Evolutionary conservation across 1,140 invertebrate species (phyloP), one percentile per base, ranked within the genome.

Genomic region (Drosophila ananassae): DNA sequence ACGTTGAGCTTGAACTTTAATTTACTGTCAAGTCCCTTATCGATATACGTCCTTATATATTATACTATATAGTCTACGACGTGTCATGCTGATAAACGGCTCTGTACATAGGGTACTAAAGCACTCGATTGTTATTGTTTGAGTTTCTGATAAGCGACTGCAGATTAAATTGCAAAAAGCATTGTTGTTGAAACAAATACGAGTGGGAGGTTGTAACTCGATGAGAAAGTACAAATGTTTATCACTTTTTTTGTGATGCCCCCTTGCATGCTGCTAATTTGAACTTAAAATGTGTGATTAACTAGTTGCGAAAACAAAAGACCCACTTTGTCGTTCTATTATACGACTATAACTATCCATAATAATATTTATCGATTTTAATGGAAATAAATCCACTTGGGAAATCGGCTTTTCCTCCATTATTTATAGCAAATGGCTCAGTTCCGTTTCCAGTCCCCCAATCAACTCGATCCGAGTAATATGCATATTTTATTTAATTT

Each of bases 41-140:
- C 66, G 28, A 44, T 46, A 22, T 10, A 22, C 9, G 60, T 1
- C n/a, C 30, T 12, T 46, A 51, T 32, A 13, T 48, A 48, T 4
- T 32, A 13, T 48, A 48, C 5, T 22, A 25, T 44, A 46, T 7
- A 28, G 24, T 25, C 25, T 25, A 22, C 48, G 25, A 56, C 62
- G 41, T 69, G 66, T 69, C 66, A 69, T 67, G 32, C 51, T 7
- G 62, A 68, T 69, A 56, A 48, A 41, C 24, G 17, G 13, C 24
- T 39, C 41, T 73, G 39, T 60, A 47, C 50, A 77, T 60, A 47
- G 32, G 62, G 82, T 87, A 54, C 82, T 81, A 60, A 60, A 67
- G 81, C 53, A 85, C 81, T 81, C 62, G 13, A 75, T 61, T 81
- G 77, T 85, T 87, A 71, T 80, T 64, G 63, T 80, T 69, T 69